Evolutionary conservation across 2,113 vertebrate species (phyloP).

Genomic region (Phyllopteryx taeniolatus): DNA sequence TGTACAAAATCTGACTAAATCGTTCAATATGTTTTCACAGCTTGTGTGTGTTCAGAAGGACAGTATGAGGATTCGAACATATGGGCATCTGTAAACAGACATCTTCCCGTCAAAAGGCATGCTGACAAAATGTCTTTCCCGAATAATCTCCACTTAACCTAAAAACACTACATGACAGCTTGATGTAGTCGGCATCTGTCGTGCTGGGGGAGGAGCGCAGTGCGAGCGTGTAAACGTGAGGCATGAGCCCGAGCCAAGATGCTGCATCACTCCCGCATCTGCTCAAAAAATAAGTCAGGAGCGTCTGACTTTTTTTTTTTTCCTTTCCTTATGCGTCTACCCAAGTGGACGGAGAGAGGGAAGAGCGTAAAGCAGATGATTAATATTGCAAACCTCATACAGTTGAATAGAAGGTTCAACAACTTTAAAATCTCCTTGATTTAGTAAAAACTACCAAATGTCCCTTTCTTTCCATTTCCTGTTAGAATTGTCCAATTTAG

Average conservation of each 20-base stretch:
- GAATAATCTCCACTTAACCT: conserved; percentile 35
- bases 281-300: conserved; percentile 39
- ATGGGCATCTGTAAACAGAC: conserved; percentile 9
- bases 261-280: conserved; percentile 47
- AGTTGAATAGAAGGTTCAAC: too few relatives aligned
- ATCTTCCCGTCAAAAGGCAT: conserved; percentile 8
- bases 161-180: conserved; percentile 34
- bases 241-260: conserved; percentile 30
- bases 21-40: conserved; percentile 2
- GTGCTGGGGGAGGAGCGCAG: conserved; percentile 19
- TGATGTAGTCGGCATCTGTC: conserved; percentile 44
- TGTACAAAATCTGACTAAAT: conserved; percentile 13
- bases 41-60: background rate
- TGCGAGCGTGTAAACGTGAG: conserved; percentile 13
- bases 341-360: too few relatives aligned
- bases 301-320: conserved; percentile 10
- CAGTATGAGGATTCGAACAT: conserved; percentile 9
- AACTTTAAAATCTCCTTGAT: too few relatives aligned
- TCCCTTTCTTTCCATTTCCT: too few relatives aligned
- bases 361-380: too few relatives aligned
- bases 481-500: too few relatives aligned
- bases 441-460: too few relatives aligned
- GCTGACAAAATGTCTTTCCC: conserved; percentile 12
- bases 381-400: too few relatives aligned
- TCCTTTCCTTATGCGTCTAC: too few relatives aligned